Evolutionary conservation across 2,797 vertebrate species (phyloP), one percentile per base, ranked within the genome.

Genomic region (Caiman crocodilus): DNA sequence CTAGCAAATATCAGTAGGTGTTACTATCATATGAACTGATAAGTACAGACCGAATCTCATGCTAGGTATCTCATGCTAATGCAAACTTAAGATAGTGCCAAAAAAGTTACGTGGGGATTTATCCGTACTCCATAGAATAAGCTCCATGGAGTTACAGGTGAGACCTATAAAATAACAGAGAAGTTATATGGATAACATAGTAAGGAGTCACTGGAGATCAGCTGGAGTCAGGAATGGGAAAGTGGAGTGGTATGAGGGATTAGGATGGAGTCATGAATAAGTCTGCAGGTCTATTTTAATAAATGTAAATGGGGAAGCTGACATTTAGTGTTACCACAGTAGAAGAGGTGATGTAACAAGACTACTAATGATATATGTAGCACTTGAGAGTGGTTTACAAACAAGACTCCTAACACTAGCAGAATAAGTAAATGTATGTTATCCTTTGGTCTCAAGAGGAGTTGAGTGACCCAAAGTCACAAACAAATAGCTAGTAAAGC

Each of bases 361-460:
- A 25, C 60, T 30, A 18, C 64, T 65, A 30, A 67, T 67, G 15
- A 67, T 67, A 21, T 50, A 78, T 65, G 14, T 73, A 59, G 75
- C 26, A 6, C n/a, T 82, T 61, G 1, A 58, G 30, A 69, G n/a
- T 69, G 5, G 17, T 17, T 79, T 67, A 67, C 30, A 32, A 67
- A 32, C 64, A 67, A 30, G 10, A 67, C 15, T 85, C 58, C 32
- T 76, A 67, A 14, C 59, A 79, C 61, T 28, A 86, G 58, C 75
- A 80, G 64, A 73, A 60, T 56, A 61, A 28, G 28, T 82, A 14
- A 13, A 73, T 26, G 2, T 1, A 0, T 32, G 18, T 2, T 6
- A 64, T 87, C 17, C 42, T 0, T 0, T 15, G 28, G 30, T 76
- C 28, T 85, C 12, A 13, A 58, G 56, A 57, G n/a, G n/a, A 4